These are phyloP conservation scores for Fragum sueziense DNA, from an alignment of 2,888 invertebrate species.

Conservation along the genomic window DNA sequence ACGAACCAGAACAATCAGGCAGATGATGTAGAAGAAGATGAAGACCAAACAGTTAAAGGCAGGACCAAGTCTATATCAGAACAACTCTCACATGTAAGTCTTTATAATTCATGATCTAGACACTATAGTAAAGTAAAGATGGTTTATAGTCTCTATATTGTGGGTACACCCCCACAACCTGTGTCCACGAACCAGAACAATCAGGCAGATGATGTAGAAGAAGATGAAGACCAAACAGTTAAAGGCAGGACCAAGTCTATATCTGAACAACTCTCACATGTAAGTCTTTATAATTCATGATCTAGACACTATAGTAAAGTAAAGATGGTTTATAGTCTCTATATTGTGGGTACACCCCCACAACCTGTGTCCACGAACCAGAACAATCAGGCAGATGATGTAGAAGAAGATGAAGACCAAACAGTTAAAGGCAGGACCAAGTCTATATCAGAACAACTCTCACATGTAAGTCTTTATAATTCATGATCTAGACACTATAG, in stretches of 20 bases:
- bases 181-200: conserved; percentile 21
- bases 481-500: too few relatives aligned
- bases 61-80: conserved; percentile 76
- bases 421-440: conserved; percentile 75
- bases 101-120: not conserved
- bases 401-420: conserved; percentile 55
- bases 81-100: conserved; percentile 72
- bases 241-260: conserved; percentile 77
- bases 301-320: too few relatives aligned
- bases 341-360: too few relatives aligned
- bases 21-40: conserved; percentile 54
- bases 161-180: conserved; percentile 44
- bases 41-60: conserved; percentile 70
- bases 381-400: conserved; percentile 38
- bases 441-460: conserved; percentile 76
- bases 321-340: too few relatives aligned
- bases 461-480: conserved; percentile 63
- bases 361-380: conserved; percentile 28
- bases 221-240: conserved; percentile 64
- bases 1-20: conserved; percentile 26
- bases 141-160: too few relatives aligned
- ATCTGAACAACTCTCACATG: conserved; percentile 76
- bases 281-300: conserved; percentile 34
- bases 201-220: conserved; percentile 48
- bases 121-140: too few relatives aligned